These are phyloP conservation scores for Grus americana DNA, from an alignment of 2,113 vertebrate genomes.

Conservation along the genomic window DNA sequence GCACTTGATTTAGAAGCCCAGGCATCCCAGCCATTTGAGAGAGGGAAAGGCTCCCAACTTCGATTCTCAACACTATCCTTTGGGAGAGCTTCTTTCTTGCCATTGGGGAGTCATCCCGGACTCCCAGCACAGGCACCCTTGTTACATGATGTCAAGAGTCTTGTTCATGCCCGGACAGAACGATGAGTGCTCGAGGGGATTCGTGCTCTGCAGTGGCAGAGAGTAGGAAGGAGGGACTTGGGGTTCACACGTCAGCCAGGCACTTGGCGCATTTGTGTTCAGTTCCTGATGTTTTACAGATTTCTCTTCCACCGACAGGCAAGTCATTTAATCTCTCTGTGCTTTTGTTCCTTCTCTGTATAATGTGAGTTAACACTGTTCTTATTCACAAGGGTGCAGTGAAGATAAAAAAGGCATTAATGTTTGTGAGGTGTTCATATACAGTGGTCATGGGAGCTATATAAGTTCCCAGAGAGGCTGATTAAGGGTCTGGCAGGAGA, in stretches of 20 bases:
- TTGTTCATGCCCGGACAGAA: not conserved
- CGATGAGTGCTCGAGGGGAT: accelerated
- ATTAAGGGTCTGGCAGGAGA: not conserved
- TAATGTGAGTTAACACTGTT: not conserved
- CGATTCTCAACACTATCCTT: not conserved
- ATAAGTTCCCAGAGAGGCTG: not conserved
- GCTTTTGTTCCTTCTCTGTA: not conserved
- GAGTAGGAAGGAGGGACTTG: not conserved
- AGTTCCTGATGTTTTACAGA: not conserved
- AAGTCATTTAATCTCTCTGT: not conserved
- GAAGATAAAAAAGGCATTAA: not conserved
- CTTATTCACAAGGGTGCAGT: not conserved
- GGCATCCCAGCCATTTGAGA: not conserved
- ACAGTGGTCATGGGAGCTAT: not conserved
- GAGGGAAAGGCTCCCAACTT: not conserved
- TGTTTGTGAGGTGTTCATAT: not conserved
- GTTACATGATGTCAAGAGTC: not conserved
- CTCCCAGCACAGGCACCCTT: not conserved
- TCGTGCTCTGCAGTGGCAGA: not conserved
- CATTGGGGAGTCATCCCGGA: not conserved
- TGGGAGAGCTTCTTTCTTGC: not conserved
- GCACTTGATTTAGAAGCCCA: conserved; percentile 26
- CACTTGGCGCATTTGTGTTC: not conserved
- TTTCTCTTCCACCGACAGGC: not conserved
- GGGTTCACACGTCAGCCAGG: not conserved